Evolutionary conservation across 2,113 vertebrate genomes (phyloP).

Genomic region (Calidris pygmaea): DNA sequence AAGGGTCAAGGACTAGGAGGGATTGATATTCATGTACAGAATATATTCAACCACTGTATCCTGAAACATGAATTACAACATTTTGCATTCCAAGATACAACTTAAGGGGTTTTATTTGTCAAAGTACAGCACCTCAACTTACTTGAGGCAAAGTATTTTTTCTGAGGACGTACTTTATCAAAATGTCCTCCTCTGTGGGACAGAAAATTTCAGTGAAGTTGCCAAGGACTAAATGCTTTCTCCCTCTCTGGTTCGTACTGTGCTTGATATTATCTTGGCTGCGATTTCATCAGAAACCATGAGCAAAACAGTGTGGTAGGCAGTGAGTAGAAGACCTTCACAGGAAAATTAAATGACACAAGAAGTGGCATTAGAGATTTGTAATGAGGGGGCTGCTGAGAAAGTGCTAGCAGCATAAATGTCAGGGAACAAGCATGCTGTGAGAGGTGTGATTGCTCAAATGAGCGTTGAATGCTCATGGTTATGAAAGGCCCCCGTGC

Average conservation of each 20-base stretch:
- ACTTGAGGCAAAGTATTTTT: not conserved
- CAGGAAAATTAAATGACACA: slow-evolving; percentile 25
- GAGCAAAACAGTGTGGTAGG: not conserved
- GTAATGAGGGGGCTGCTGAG: slow-evolving; percentile 28
- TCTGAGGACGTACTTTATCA: not conserved
- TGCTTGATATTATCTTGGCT: not conserved
- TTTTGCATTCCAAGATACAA: not conserved
- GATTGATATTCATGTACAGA: not conserved
- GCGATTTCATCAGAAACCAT: not conserved
- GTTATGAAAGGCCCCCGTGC: not conserved
- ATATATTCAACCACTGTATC: not conserved
- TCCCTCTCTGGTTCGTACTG: not conserved
- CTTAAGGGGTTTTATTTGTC: not conserved
- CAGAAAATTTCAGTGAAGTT: not conserved
- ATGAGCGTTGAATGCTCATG: not conserved
- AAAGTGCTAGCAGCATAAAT: not conserved
- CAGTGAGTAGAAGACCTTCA: slow-evolving; percentile 24
- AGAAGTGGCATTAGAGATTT: slow-evolving; percentile 6
- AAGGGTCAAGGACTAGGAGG: slow-evolving; percentile 13
- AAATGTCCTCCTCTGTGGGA: not conserved
- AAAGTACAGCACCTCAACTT: not conserved
- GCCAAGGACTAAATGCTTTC: not conserved
- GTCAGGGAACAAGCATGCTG: slow-evolving; percentile 26
- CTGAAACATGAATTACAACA: not conserved
- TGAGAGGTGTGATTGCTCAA: slow-evolving; percentile 39